Evolutionary conservation across 2,797 vertebrate species (phyloP), one percentile per base, ranked within the genome.

Genomic region (Hydrocynus forskahlii): DNA sequence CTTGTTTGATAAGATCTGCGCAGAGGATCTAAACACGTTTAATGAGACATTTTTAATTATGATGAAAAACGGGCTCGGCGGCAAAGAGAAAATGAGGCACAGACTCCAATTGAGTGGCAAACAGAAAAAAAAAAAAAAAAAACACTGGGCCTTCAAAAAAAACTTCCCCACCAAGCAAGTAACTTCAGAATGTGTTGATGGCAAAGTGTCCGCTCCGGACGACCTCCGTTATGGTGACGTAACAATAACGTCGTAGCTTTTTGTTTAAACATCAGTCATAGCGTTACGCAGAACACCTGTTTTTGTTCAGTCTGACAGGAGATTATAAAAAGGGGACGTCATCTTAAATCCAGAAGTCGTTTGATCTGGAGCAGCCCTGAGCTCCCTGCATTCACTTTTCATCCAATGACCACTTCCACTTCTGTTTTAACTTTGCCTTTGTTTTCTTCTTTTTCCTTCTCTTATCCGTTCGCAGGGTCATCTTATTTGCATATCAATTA

Each of bases 1-100:
- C 85, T 92, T 82, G 68, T 92, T 90, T 89, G 86, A 85, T 87
- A 90, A 86, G 87, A 92, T 93, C 89, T 90, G 90, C 83, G 88
- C 87, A 76, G 88, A 86, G 86, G 83, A 86, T 88, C 84, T 88
- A 86, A 87, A 86, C 81, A 86, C 86, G 87, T 85, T 88, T 86
- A 80, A 88, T 67, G 83, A 90, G 85, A 90, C 79, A 87, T 85
- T 84, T 86, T 90, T 89, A 87, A 88, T 87, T 85, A 89, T 71
- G 82, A 83, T 85, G 83, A 75, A 77, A 88, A 87, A 85, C 79
- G 1, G 85, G 43, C 74, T 83, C 80, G 12, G 83, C 89, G 91
- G 84, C 87, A 3, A 86, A 91, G 89, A 88, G 90, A 89, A 91
- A 91, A 87, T 87, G 86, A 90, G 88, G 88, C 82, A 86, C 66